Evolutionary conservation across 2,113 vertebrate species (phyloP).

Genomic region (Tringa solitaria): DNA sequence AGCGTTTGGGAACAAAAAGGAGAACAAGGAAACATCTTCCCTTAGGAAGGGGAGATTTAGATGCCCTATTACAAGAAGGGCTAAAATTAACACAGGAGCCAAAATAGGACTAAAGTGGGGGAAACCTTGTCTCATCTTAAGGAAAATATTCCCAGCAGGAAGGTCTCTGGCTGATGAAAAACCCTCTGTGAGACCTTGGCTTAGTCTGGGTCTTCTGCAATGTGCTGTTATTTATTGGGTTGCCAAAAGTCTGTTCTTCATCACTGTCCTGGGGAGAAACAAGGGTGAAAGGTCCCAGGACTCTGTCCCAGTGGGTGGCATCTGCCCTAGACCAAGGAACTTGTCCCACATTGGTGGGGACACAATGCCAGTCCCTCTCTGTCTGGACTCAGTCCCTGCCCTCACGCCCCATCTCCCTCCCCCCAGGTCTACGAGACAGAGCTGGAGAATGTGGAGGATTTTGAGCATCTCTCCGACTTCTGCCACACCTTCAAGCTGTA

Average conservation of each 20-base stretch:
- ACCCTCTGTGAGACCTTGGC: not conserved
- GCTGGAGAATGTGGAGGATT: constrained; percentile 84
- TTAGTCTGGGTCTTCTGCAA: fast-evolving
- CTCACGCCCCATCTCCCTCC: not conserved
- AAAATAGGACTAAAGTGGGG: not conserved
- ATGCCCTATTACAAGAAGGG: not conserved
- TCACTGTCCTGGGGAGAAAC: fast-evolving
- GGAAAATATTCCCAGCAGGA: not conserved
- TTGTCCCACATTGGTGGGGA: not conserved
- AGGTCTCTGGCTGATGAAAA: not conserved
- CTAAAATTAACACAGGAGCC: fast-evolving
- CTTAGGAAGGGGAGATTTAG: not conserved
- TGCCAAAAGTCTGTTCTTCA: not conserved
- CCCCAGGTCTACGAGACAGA: constrained; percentile 84
- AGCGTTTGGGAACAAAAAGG: not conserved
- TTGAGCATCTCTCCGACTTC: constrained; percentile 86
- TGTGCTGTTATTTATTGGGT: not conserved
- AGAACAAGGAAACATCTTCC: not conserved
- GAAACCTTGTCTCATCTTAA: not conserved
- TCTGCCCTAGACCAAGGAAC: fast-evolving
- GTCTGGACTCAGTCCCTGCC: not conserved
- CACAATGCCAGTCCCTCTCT: fast-evolving
- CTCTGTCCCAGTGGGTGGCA: fast-evolving
- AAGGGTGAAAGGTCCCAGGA: not conserved
- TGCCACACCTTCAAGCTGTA: constrained; percentile 92